These are phyloP conservation scores for Prionace glauca DNA, from an alignment of 2,797 vertebrate species.

Conservation along the genomic window DNA sequence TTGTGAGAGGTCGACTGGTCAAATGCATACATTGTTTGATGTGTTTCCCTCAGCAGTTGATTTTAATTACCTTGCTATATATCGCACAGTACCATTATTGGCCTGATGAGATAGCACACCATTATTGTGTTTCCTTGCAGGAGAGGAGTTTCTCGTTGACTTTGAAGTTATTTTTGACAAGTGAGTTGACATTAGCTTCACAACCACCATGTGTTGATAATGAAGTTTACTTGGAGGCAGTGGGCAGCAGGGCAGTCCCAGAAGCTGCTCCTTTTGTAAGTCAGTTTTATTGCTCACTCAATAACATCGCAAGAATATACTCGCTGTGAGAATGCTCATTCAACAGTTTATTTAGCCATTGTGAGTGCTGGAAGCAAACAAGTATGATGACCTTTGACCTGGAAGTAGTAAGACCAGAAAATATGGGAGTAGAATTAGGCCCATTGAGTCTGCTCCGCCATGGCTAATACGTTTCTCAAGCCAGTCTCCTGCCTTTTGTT, in stretches of 20 bases:
- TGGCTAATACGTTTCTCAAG: too few relatives aligned
- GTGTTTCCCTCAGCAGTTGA: background rate
- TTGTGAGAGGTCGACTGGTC: background rate
- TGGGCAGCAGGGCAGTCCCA: background rate
- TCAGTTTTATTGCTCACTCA: background rate
- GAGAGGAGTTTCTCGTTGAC: background rate
- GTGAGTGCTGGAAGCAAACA: background rate
- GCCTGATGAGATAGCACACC: background rate
- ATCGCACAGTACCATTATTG: background rate
- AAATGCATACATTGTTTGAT: background rate
- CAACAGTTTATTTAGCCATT: background rate
- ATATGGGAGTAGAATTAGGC: too few relatives aligned
- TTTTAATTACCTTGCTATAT: background rate
- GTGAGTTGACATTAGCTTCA: background rate
- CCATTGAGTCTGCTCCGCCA: too few relatives aligned
- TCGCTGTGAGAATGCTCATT: background rate
- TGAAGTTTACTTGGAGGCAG: background rate
- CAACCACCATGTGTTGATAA: background rate
- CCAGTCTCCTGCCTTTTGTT: too few relatives aligned
- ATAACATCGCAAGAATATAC: background rate
- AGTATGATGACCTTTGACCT: background rate
- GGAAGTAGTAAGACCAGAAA: background rate
- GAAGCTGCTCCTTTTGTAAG: background rate
- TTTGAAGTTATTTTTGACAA: background rate
- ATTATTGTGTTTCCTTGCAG: background rate